phyloP scores from a whole-genome alignment of 2,797 vertebrate genomes.

The Novumbra hubbsi region DNA sequence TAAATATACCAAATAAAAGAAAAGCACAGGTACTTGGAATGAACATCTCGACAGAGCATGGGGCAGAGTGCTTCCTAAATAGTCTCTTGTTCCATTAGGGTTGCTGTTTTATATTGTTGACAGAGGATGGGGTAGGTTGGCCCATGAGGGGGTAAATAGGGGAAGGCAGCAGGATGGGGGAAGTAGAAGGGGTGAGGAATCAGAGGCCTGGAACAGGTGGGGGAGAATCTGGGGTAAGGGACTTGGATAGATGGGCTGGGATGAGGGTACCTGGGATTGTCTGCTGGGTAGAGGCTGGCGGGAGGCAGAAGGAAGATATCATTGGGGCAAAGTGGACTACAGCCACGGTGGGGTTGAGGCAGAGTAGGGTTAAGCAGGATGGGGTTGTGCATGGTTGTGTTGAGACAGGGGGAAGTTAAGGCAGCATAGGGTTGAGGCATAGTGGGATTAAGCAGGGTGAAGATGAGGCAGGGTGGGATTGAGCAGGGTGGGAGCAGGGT shows the following conservation, averaged over 20 bases:
- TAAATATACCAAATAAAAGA: conserved; percentile 59
- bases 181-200: background rate
- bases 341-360: background rate
- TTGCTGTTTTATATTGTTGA: conserved; percentile 34
- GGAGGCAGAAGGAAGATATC: background rate
- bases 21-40: conserved; percentile 59
- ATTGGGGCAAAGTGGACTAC: background rate
- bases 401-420: too few relatives aligned
- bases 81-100: conserved; percentile 55
- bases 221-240: too few relatives aligned
- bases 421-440: background rate
- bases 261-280: background rate
- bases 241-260: background rate
- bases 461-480: background rate
- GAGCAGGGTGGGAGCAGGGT: background rate
- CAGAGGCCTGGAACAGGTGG: background rate
- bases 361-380: background rate
- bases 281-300: background rate
- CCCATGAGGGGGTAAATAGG: background rate
- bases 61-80: conserved; percentile 59
- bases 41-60: conserved; percentile 61
- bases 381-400: too few relatives aligned
- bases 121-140: conserved; percentile 23
- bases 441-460: background rate
- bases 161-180: conserved; percentile 44